These are phyloP conservation scores for Cardiocondyla obscurior DNA, from an alignment of 1,140 invertebrate genomes.

Conservation along the genomic window DNA sequence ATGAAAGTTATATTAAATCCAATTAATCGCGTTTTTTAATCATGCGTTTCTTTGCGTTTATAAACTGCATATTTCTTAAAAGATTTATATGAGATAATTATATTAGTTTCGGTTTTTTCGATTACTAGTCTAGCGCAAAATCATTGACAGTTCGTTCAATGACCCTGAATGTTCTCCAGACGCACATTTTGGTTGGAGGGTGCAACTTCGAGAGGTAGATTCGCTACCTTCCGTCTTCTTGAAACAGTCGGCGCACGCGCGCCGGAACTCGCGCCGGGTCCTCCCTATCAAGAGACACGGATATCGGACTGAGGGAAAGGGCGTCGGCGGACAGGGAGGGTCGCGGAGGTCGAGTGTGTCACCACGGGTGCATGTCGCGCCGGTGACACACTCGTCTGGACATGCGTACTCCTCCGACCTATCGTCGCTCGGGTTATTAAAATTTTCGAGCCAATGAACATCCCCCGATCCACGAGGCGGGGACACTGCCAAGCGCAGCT, in stretches of 20 bases:
- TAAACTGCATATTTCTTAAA: no score
- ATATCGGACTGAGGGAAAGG: constrained; percentile 37
- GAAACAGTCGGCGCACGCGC: constrained; percentile 61
- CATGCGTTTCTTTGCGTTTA: no score
- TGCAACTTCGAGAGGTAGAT: constrained; percentile 27
- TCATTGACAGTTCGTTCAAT: constrained; percentile 1
- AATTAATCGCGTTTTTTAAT: not conserved
- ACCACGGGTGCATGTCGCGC: constrained; percentile 76
- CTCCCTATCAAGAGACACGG: constrained; percentile 61
- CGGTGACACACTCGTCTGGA: constrained; percentile 80
- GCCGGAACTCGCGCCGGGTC: constrained; percentile 39
- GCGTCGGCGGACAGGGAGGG: constrained; percentile 20
- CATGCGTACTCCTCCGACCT: constrained; percentile 83
- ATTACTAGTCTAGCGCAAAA: not conserved
- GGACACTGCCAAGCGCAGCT: constrained; percentile 66
- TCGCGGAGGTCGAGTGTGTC: constrained; percentile 67
- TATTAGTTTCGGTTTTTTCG: not conserved
- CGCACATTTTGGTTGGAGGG: not conserved
- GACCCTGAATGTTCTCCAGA: constrained; percentile 38
- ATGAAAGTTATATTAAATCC: not conserved
- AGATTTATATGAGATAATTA: not conserved
- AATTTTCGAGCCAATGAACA: constrained; percentile 83
- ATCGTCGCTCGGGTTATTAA: constrained; percentile 82
- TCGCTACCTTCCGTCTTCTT: constrained; percentile 10
- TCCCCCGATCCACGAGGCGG: constrained; percentile 61